These are phyloP conservation scores for Emydura subglobosa DNA, from an alignment of 2,113 vertebrate species.

Conservation along the genomic window DNA sequence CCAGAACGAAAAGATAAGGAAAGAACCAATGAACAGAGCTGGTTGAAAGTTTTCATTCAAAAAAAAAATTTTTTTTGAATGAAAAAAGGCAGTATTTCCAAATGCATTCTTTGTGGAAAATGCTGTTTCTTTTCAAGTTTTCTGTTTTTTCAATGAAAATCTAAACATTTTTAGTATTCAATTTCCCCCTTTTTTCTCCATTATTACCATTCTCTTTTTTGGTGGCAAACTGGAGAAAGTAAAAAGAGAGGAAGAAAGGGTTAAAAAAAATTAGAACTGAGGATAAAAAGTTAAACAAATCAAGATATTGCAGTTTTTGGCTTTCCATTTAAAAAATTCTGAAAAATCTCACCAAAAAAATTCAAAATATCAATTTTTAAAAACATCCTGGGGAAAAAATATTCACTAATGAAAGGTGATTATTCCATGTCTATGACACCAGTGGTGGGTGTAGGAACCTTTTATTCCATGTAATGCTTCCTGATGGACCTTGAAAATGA, in stretches of 20 bases:
- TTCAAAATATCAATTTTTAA: not conserved
- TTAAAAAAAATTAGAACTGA: not conserved
- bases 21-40: not conserved
- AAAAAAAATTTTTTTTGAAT: not conserved
- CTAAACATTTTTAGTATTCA: not conserved
- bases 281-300: not conserved
- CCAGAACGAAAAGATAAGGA: not conserved
- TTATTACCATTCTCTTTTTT: not conserved
- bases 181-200: not conserved
- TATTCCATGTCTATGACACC: not conserved
- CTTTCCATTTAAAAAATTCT: not conserved
- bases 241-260: not conserved
- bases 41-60: not conserved
- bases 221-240: not conserved
- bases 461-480: not conserved
- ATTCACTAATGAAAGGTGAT: not conserved
- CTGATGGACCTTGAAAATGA: conserved; percentile 15
- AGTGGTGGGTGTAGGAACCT: not conserved
- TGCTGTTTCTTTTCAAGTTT: not conserved
- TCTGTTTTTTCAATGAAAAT: not conserved
- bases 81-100: not conserved
- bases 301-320: not conserved
- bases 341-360: not conserved
- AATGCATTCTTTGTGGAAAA: rapidly evolving
- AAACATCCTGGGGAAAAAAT: rapidly evolving